Base-by-base conservation (phyloP, 2,797 vertebrate species). In the Neostethus bicornis region DNA sequence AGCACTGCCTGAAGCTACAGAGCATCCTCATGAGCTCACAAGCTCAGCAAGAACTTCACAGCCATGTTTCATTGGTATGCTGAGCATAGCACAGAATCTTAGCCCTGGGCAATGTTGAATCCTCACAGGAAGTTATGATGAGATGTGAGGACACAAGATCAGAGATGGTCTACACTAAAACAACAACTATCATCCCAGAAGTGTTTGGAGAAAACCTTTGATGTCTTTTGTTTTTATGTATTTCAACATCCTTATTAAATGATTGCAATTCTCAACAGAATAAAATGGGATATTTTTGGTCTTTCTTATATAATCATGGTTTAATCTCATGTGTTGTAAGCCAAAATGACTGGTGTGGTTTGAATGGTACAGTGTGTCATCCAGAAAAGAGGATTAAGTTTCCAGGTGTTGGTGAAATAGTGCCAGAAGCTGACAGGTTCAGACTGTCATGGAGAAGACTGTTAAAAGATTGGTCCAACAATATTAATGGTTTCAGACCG, bases 51-150 rank as follows among this genome's bases (percentile, higher is more conserved):
- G 64, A 66, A 72, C 66, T 74, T 77, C 59, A 70, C 73, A 51
- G 59, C 19, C 26, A 51, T 19, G 73, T 76, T 61, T 59, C 69
- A 74, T 88, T 67, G 67, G 55, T 74, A 69, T 80, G 71, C 69
- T 66, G 44, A 14, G 21, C 68, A 25, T 58, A 25, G 25, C 23
- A 45, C n/a, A 6, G 12, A 41, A 49, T 74, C 49, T 56, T 31
- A 63, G 77, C 80, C 79, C 58, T 38, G 32, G 66, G 80, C 66
- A 39, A 28, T 31, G 61, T 32, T 34, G 59, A 73, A 81, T 51
- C 64, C 80, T 81, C 79, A 29, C 3, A 70, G 74, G 76, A 79
- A 78, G 73, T 48, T 50, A 28, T 35, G 43, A 70, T 53, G 54
- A 66, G 50, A 66, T 55, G 71, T 26, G 75, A 80, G 57, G 73